Conservation (phyloP, 1,140 invertebrate species). For the Atta cephalotes region DNA sequence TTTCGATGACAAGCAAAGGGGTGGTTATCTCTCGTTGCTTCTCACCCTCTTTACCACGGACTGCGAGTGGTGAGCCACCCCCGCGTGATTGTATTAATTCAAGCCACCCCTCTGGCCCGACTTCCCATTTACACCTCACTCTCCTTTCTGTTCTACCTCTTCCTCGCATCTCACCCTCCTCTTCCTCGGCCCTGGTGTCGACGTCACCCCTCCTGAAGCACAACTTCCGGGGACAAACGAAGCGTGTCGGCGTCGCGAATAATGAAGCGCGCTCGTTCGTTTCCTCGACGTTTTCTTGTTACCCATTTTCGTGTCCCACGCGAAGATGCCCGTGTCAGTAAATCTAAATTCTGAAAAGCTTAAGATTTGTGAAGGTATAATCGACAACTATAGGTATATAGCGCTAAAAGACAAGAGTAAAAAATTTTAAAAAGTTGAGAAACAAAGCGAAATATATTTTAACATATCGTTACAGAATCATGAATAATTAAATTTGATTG, state of each 20-base stretch:
- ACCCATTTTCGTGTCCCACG: constrained; percentile 14
- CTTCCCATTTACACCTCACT: constrained; percentile 72
- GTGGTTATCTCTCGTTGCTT: constrained; percentile 73
- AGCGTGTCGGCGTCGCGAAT: constrained; percentile 85
- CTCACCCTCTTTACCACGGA: constrained; percentile 67
- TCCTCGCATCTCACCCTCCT: constrained; percentile 46
- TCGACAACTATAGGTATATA: neutral
- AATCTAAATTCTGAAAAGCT: constrained; percentile 47
- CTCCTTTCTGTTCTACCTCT: constrained; percentile 67
- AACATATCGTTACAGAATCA: neutral
- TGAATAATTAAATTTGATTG: neutral
- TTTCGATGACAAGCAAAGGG: constrained; percentile 79
- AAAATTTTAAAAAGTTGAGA: neutral
- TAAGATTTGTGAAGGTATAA: neutral
- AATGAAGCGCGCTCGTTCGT: constrained; percentile 85
- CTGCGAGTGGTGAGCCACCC: constrained; percentile 66
- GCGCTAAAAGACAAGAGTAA: neutral
- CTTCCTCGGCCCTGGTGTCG: neutral
- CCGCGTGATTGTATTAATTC: constrained; percentile 84
- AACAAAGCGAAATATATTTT: neutral
- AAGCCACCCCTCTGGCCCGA: constrained; percentile 78
- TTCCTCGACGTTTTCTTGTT: constrained; percentile 66
- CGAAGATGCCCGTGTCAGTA: constrained; percentile 33
- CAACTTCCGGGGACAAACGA: constrained; percentile 86
- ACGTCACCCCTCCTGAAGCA: constrained; percentile 79